Conservation (phyloP, 2,888 invertebrate genomes). For the Slavum lentiscoides region DNA sequence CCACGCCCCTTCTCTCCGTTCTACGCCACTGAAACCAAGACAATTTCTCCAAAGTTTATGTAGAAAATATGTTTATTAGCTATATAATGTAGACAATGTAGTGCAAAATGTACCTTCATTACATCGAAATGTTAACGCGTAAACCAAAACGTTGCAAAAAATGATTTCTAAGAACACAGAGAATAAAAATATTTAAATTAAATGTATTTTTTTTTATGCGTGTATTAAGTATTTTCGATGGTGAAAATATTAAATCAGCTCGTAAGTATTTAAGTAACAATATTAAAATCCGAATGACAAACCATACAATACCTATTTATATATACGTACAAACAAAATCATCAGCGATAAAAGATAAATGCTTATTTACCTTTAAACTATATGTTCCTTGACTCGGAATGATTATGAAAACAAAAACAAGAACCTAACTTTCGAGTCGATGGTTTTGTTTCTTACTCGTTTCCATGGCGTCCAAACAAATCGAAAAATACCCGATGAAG, state of each 20-base stretch:
- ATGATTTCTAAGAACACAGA: not conserved
- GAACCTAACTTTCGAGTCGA: not conserved
- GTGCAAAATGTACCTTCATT: not conserved
- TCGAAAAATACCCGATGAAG: not conserved
- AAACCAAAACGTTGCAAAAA: not conserved
- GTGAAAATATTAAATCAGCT: not conserved
- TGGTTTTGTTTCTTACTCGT: constrained; percentile 9
- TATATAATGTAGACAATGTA: not conserved
- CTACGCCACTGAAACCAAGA: too few species aligned
- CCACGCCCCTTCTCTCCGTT: too few species aligned
- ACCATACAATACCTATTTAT: too few species aligned
- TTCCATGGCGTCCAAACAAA: constrained; percentile 14
- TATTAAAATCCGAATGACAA: too few species aligned
- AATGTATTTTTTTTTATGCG: not conserved
- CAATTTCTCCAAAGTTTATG: too few species aligned
- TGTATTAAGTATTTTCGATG: not conserved
- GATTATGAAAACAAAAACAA: not conserved
- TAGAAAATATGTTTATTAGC: not conserved
- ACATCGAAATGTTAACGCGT: not conserved
- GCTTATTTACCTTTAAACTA: too few species aligned
- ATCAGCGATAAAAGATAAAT: not conserved
- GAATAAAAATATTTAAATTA: not conserved
- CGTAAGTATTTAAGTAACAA: too few species aligned
- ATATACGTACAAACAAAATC: not conserved
- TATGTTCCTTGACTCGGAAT: too few species aligned